Conservation (phyloP, 1,140 invertebrate genomes). For the Bombus sibiricus region DNA sequence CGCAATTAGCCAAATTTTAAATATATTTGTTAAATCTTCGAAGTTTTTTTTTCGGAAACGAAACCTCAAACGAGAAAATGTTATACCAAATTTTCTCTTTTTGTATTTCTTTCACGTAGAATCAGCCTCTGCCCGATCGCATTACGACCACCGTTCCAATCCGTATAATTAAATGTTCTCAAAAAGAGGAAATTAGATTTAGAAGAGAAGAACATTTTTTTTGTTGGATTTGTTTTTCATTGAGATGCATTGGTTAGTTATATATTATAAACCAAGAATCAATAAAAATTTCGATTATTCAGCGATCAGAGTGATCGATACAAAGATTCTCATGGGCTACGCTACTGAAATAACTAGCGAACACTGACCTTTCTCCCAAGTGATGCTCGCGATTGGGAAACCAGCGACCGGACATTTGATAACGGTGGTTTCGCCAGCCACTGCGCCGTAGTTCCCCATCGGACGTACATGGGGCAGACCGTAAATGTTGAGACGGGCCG, state of each 20-base stretch:
- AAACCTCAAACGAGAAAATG: no score
- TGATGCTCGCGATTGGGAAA: constrained; percentile 94
- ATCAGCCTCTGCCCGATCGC: no score
- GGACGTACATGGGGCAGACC: constrained; percentile 93
- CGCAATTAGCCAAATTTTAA: no score
- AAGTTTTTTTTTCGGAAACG: no score
- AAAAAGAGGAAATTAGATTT: no score
- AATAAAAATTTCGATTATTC: neutral
- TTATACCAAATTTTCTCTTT: no score
- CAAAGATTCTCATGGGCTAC: neutral
- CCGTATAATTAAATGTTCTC: no score
- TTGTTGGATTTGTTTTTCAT: no score
- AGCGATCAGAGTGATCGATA: neutral
- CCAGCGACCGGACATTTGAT: constrained; percentile 97
- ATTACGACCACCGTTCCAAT: no score
- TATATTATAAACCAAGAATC: neutral
- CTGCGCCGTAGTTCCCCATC: constrained; percentile 95
- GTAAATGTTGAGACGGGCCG: constrained; percentile 95
- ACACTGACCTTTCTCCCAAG: constrained; percentile 92
- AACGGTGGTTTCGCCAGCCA: constrained; percentile 92
- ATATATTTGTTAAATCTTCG: no score
- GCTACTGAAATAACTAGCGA: neutral
- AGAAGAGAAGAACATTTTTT: no score
- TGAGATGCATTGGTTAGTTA: neutral
- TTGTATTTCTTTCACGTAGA: no score